Evolutionary conservation across 2,113 vertebrate species (phyloP).

Genomic region (Ptilonorhynchus violaceus): DNA sequence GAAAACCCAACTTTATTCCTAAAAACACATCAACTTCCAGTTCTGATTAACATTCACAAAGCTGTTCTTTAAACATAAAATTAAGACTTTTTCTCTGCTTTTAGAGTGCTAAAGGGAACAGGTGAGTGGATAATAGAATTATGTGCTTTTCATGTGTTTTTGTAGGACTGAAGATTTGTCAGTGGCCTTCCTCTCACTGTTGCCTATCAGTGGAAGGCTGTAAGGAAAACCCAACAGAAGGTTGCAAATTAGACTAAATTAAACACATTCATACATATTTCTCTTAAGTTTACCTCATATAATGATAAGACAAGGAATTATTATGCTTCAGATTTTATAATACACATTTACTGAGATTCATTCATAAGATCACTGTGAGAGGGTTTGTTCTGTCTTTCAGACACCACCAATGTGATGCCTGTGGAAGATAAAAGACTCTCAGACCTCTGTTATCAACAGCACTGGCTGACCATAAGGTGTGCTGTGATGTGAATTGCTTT

Average conservation of each 20-base stretch:
- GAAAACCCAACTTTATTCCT: background rate
- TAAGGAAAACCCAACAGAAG: background rate
- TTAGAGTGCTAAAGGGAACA: background rate
- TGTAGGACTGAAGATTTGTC: background rate
- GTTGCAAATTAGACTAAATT: background rate
- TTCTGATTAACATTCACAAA: background rate
- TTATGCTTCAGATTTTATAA: background rate
- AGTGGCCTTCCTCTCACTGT: background rate
- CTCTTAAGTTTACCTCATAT: background rate
- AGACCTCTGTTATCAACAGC: background rate
- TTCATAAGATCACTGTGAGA: background rate
- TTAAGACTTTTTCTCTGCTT: background rate
- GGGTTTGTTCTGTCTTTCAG: background rate
- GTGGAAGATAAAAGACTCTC: background rate
- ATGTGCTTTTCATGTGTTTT: background rate
- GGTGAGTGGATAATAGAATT: background rate
- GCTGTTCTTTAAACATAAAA: background rate
- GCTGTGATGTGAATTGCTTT: background rate
- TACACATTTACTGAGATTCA: background rate
- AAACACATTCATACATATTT: background rate
- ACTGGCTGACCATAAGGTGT: background rate
- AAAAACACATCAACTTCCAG: background rate
- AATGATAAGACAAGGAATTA: background rate
- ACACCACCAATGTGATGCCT: accelerated
- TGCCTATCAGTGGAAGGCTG: background rate